phyloP scores from a whole-genome alignment of 2,888 invertebrate genomes.

The Drosophila basisetae region DNA sequence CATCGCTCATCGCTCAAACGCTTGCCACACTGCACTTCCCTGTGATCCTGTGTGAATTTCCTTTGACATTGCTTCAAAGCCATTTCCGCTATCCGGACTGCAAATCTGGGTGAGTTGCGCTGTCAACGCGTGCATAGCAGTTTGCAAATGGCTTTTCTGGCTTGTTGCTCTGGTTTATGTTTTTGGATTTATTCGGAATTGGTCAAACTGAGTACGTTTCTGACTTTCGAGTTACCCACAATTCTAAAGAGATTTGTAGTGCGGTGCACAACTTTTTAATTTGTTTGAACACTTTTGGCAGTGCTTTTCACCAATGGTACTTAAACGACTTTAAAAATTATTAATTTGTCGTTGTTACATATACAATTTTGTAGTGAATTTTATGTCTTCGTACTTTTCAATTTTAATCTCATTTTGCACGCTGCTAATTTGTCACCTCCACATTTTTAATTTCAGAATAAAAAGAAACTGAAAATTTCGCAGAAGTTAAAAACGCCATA shows the following conservation, averaged over 20 bases:
- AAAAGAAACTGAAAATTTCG: not conserved
- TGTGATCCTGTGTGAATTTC: conserved; percentile 26
- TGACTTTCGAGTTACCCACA: not conserved
- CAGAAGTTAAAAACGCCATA: rapidly evolving
- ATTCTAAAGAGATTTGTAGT: not conserved
- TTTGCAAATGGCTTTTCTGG: conserved; percentile 31
- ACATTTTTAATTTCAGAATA: not conserved
- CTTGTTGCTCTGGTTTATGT: not conserved
- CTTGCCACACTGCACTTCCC: conserved; percentile 14
- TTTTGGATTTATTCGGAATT: not conserved
- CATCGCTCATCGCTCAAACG: conserved; percentile 9
- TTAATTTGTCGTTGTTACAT: not conserved
- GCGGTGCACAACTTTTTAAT: not conserved
- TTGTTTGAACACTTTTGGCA: not conserved
- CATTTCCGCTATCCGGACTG: not conserved
- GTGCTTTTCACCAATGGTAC: too few species aligned
- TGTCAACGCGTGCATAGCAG: conserved; percentile 18
- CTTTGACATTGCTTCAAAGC: conserved; percentile 23
- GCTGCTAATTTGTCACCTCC: not conserved
- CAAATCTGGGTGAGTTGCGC: not conserved
- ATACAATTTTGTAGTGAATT: not conserved
- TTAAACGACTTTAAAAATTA: too few species aligned
- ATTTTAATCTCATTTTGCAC: not conserved
- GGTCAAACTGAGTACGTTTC: conserved; percentile 3
- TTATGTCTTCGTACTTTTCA: not conserved